phyloP scores from a whole-genome alignment of 1,140 invertebrate genomes.

The Drosophila jambulina region DNA sequence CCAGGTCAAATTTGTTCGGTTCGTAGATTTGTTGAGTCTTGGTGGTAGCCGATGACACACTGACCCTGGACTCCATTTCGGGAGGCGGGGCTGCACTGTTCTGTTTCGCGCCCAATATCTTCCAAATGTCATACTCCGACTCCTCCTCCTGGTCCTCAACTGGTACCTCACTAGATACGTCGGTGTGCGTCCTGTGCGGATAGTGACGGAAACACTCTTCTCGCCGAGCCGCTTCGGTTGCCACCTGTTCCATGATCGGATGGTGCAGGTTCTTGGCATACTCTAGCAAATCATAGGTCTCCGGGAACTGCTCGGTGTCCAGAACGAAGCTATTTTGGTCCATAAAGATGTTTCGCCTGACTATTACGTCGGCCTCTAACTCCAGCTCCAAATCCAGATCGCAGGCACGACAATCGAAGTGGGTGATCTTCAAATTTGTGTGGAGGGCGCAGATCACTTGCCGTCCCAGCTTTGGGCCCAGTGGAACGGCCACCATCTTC shows the following conservation, averaged over 20 bases:
- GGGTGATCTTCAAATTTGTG: slow-evolving; percentile 24
- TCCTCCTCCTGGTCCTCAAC: background rate
- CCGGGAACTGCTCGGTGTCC: slow-evolving; percentile 31
- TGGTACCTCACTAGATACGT: background rate
- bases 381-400: slow-evolving; percentile 43
- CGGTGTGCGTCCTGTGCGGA: background rate
- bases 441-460: slow-evolving; percentile 30
- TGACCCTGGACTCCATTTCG: background rate
- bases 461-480: background rate
- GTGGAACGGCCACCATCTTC: slow-evolving; percentile 34
- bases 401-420: slow-evolving; percentile 51
- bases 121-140: slow-evolving; percentile 43
- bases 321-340: slow-evolving; percentile 24
- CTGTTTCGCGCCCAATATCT: background rate
- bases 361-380: slow-evolving; percentile 40
- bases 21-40: slow-evolving; percentile 8
- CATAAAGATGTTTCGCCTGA: slow-evolving; percentile 49
- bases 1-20: slow-evolving; percentile 46
- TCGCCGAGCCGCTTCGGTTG: background rate
- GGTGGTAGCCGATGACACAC: background rate
- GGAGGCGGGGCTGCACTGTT: background rate
- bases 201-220: slow-evolving; percentile 21
- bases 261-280: slow-evolving; percentile 15
- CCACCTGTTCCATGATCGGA: slow-evolving; percentile 24
- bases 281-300: slow-evolving; percentile 8